phyloP scores from a whole-genome alignment of 37 sponge, comb jelly and placozoan genomes.

The Axinella damicornis region DNA sequence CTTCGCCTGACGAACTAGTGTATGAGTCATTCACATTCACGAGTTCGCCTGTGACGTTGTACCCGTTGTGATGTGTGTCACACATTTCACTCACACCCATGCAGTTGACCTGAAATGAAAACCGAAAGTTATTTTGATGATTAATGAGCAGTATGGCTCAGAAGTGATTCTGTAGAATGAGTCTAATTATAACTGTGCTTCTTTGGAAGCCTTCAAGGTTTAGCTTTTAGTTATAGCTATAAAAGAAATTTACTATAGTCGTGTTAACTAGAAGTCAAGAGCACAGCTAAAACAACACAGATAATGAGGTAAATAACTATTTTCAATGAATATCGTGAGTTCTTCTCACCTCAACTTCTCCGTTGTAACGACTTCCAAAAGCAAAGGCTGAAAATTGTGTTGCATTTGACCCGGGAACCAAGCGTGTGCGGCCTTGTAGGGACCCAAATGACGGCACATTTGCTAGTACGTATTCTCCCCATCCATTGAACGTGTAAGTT shows the following conservation, averaged over 20 bases:
- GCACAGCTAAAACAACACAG: too few relatives aligned
- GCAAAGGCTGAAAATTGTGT: conserved; percentile 60
- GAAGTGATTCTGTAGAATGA: too few relatives aligned
- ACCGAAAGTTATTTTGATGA: too few relatives aligned
- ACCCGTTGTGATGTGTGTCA: neutral
- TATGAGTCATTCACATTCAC: neutral
- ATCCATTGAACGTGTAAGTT: conserved; percentile 80
- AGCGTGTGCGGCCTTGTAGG: conserved; percentile 46
- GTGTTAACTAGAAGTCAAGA: too few relatives aligned
- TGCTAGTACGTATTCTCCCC: conserved; percentile 54
- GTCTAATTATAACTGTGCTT: too few relatives aligned
- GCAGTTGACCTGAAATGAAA: neutral
- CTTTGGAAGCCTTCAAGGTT: too few relatives aligned
- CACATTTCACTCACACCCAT: neutral
- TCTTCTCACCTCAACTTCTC: conserved; percentile 1
- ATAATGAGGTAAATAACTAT: too few relatives aligned
- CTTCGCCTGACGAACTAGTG: too few relatives aligned
- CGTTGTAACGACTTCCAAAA: neutral
- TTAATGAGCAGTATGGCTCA: too few relatives aligned
- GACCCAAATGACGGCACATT: neutral
- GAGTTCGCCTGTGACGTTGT: neutral
- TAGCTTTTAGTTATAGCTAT: too few relatives aligned
- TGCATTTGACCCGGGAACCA: conserved; percentile 3
- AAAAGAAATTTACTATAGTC: too few relatives aligned
- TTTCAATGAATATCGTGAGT: too few relatives aligned